Base-by-base conservation (phyloP, 2,888 invertebrate genomes). In the Anticlea derivata region DNA sequence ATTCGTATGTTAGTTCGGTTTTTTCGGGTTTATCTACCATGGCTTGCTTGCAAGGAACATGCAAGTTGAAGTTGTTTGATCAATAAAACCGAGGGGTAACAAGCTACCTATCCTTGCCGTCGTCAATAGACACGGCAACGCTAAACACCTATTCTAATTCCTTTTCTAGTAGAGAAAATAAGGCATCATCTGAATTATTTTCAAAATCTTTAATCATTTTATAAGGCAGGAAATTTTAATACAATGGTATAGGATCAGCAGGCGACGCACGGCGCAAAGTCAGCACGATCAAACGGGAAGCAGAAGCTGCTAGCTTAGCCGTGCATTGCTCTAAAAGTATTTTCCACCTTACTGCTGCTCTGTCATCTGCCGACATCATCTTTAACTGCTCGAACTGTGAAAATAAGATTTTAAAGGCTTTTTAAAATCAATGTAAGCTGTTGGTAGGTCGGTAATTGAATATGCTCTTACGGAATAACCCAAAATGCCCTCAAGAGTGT, bases 241-340 rank as follows among this genome's bases (percentile, higher is more conserved):
- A 88, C 11, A 88, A 66, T 7, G 89, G 84, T 65, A 90, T 86
- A 5, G 88, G 86, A 56, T 90, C 88, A 1, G 84, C 82, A 1
- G 82, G 75, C 0, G 84, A 74, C 7, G 88, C 86, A 27, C 78
- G 65, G 7, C 84, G 70, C 29, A 89, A 55, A 7, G 78, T 57
- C 23, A 90, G 46, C 1, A 89, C 83, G 2, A 84, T 66, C 7
- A 88, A 68, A 2, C 83, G 76, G 0, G 86, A 75, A 1, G 85
- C 75, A 0, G 81, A 76, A 0, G 76, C 78, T 1, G 83, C 87
- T 6, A 94, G 65, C 51, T 93, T 92, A 0, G 91, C 91, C 41
- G 90, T 91, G 68, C 94, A 94, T 54, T 94, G 91, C 67, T 94
- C 93, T 60, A 95, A 74, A 3, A 95, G 83, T 41, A 92, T 87